phyloP scores from a whole-genome alignment of 2,113 vertebrate genomes.

The Cichladusa arquata region DNA sequence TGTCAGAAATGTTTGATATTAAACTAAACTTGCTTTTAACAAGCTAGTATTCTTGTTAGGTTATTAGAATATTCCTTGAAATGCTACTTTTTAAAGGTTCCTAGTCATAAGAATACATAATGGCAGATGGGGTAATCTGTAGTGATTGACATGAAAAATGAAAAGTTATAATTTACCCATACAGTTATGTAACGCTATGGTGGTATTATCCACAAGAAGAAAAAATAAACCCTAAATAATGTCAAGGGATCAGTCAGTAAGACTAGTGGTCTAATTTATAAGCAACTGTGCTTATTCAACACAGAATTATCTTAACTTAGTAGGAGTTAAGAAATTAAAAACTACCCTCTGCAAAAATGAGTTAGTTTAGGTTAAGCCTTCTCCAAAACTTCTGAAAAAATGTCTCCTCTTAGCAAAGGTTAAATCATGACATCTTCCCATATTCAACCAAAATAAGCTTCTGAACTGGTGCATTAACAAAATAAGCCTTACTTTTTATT shows the following conservation, averaged over 20 bases:
- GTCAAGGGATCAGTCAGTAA: background rate
- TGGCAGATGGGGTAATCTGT: background rate
- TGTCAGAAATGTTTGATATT: background rate
- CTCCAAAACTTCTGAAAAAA: background rate
- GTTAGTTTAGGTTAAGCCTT: background rate
- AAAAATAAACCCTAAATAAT: constrained; percentile 14
- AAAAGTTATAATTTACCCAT: constrained; percentile 27
- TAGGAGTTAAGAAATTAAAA: background rate
- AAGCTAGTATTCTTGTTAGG: background rate
- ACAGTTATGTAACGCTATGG: background rate
- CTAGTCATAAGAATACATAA: background rate
- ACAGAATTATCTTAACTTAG: background rate
- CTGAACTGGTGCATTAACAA: background rate
- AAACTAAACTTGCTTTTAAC: constrained; percentile 1
- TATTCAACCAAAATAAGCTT: background rate
- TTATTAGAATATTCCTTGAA: constrained; percentile 11
- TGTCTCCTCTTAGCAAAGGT: background rate
- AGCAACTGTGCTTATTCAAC: background rate
- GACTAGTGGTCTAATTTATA: background rate
- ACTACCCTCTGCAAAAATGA: background rate
- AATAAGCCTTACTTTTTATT: background rate
- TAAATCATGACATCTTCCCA: background rate
- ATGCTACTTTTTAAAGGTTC: background rate
- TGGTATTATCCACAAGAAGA: background rate
- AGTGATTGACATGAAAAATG: constrained; percentile 28